Evolutionary conservation across 1,140 invertebrate species (phyloP), one percentile per base, ranked within the genome.

Genomic region (Stegodyphus mimosarum): DNA sequence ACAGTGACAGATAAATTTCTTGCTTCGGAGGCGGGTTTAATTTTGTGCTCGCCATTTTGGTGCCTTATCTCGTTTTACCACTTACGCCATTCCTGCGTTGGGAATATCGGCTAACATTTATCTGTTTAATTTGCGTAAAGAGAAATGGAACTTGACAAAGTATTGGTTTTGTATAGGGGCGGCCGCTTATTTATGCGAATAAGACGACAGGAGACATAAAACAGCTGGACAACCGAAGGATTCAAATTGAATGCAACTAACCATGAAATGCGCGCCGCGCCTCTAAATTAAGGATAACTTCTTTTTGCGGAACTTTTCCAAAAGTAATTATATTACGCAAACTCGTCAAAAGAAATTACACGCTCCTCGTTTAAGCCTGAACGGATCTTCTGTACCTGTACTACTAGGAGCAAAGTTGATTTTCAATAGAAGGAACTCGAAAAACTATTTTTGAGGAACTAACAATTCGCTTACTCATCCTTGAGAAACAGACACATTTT

Each of bases 131-230:
- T 60, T 60, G 55, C 55, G 15, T 15, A 15, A 60, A 60, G 55
- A 60, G 55, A 60, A 60, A 60, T 60, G 55, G 55, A 60, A 60
- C 55, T 60, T 60, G 55, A 60, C 55, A 60, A 60, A 60, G 55
- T 60, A 60, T 60, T 60, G 55, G 55, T 60, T 60, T 60, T 60
- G 55, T 15, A 15, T 11, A 60, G 9, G 55, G 9, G 55, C 55
- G 9, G 9, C 55, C 55, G 55, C 9, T 60, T 60, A 60, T 60
- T 60, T 60, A 60, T 60, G 55, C 55, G 15, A 60, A 60, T 60
- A 60, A 60, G 55, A 60, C 15, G 55, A 15, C 55, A 60, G 55
- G 55, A 60, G 55, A 60, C 55, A 60, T 5, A 60, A 60, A 60
- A 9, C 55, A 60, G 55, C 55, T 60, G 55, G 55, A 60, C 55